Base-by-base conservation (phyloP, 2,113 vertebrate genomes). In the Nothobranchius furzeri region DNA sequence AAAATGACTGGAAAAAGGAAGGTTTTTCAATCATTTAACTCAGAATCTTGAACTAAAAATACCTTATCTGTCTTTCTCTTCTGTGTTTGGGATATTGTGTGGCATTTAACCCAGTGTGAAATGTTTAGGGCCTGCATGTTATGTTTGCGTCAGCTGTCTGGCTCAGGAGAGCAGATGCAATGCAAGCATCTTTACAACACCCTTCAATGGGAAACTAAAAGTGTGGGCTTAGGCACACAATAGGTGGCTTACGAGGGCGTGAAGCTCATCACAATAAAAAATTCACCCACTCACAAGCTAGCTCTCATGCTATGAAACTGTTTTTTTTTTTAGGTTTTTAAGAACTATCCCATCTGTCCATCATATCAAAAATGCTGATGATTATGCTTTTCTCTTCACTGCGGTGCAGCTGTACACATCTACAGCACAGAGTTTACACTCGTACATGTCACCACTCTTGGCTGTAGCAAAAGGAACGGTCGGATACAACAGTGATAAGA, bases 131-230 rank as follows among this genome's bases (percentile, higher is more conserved):
- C 35, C 56, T 70, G 62, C 61, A 59, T 73, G 70, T 83, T 84
- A 64, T 87, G 76, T 68, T 7, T 20, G 68, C 56, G 87, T 93
- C 92, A 91, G 90, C 90, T 88, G 88, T 93, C 83, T 92, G 70
- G 47, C 58, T 3, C 12, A 52, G 72, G 81, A 65, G 75, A 24
- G 68, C 65, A 78, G 73, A 60, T 75, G 80, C 80, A 73, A 87
- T 81, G 85, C 89, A 85, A 90, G 90, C 92, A 86, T 62, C 78
- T 92, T 93, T 90, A 82, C 68, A 76, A 65, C 57, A 55, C 72
- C 79, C 57, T 61, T 65, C 80, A 64, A 64, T 63, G 60, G 83
- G 62, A 73, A 86, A 86, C 70, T 80, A 80, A 85, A 30, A 86
- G 78, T 79, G 73, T 45, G 67, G 84, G 84, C 76, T 91, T 88